phyloP scores from a whole-genome alignment of 2,888 invertebrate genomes.

The Corythucha ciliata region DNA sequence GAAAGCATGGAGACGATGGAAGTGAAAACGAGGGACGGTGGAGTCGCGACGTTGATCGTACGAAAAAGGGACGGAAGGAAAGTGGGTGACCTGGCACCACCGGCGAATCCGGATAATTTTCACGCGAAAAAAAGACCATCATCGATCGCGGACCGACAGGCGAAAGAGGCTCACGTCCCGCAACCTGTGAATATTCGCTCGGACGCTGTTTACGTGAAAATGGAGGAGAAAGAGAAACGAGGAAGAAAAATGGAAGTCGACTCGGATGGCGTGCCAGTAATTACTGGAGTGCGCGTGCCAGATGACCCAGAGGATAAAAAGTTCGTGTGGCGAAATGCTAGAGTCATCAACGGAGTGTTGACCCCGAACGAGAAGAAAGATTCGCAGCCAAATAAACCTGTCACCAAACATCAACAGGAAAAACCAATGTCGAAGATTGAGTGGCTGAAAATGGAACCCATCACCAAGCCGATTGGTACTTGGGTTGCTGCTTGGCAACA shows the following conservation, averaged over 20 bases:
- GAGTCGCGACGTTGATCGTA: slow-evolving; percentile 65
- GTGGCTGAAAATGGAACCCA: slow-evolving; percentile 32
- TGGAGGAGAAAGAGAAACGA: slow-evolving; percentile 41
- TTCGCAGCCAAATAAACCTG: not conserved
- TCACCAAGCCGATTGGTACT: slow-evolving; percentile 18
- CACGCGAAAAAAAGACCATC: slow-evolving; percentile 27
- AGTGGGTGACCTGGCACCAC: slow-evolving; percentile 34
- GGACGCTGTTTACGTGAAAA: slow-evolving; percentile 51
- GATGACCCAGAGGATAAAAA: slow-evolving; percentile 68
- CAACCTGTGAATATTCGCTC: slow-evolving; percentile 61
- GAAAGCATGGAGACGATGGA: slow-evolving; percentile 66
- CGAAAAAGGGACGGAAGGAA: slow-evolving; percentile 49
- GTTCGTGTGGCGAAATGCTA: slow-evolving; percentile 78
- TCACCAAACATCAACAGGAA: no score
- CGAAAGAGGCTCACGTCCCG: slow-evolving; percentile 47
- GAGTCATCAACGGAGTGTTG: slow-evolving; percentile 75
- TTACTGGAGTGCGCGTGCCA: slow-evolving; percentile 72
- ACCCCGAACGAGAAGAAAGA: slow-evolving; percentile 50
- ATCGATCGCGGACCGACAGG: slow-evolving; percentile 38
- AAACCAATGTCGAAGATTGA: slow-evolving; percentile 17
- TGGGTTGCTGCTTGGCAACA: slow-evolving; percentile 11
- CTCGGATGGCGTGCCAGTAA: slow-evolving; percentile 65
- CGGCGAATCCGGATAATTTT: slow-evolving; percentile 37
- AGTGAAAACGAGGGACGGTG: slow-evolving; percentile 65
- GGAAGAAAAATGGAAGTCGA: slow-evolving; percentile 57